Evolutionary conservation across 2,113 vertebrate genomes (phyloP), one percentile per base, ranked within the genome.

Genomic region (Myxocyprinus asiaticus): DNA sequence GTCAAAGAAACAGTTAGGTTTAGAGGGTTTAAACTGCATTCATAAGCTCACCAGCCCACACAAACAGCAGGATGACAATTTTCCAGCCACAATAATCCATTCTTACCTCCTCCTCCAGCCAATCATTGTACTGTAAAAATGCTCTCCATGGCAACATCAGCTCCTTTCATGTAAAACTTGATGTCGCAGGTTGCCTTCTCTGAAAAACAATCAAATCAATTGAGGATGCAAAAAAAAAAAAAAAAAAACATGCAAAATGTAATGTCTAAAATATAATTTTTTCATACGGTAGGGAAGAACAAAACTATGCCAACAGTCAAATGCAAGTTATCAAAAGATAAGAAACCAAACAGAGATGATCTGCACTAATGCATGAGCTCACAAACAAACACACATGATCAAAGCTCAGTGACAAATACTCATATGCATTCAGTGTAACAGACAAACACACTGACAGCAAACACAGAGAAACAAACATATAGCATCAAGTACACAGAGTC

Each of bases 81-180:
- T 63, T 70, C 58, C 22, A 62, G 33, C 64, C 61, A 44, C 45
- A 44, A 73, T 65, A 50, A 73, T 58, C 65, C 59, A 47, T 4
- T 10, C 87, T 92, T 91, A 98, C 97, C 94, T 98, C 98, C 80
- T 99, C 98, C 62, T 98, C 98, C 83, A 99, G 82, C 98, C 98
- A 99, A 79, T 99, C 98, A 10, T 97, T 99, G 82, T 99, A 99
- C 88, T 98, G 98, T 70, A 99, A 97, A n/a, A 63, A 98, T 96
- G 89, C 92, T 90, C 72, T 96, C 92, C 97, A 99, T 99, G n/a
- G 94, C 97, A 64, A 95, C 94, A 53, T 99, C 98, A 0, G 98
- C 98, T 0, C 98, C 97, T 83, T 99, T 99, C 96, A 99, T 96
- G 77, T 99, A 99, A 87, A 99, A 98, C 0, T 95, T 96, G 87